Conservation (phyloP, 1,140 invertebrate species). For the Bombus pascuorum region DNA sequence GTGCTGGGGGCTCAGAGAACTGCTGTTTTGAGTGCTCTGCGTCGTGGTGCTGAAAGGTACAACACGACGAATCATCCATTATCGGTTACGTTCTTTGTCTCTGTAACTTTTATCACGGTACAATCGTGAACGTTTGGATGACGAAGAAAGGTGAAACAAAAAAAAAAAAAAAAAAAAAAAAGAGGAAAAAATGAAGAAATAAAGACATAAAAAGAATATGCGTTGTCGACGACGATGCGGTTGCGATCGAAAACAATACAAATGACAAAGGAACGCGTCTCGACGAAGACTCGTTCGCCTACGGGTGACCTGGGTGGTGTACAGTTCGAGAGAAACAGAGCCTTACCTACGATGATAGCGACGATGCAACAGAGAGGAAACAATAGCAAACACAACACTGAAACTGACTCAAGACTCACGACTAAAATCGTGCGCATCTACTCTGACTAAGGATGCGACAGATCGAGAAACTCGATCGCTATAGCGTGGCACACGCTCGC, state of each 20-base stretch:
- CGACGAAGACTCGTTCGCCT: conserved; percentile 32
- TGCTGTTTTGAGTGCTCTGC: conserved; percentile 76
- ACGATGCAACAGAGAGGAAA: conserved; percentile 32
- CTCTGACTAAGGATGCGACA: not conserved
- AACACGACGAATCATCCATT: conserved; percentile 44
- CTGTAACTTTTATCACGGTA: not conserved
- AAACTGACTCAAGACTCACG: conserved; percentile 21
- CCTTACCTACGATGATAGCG: conserved; percentile 51
- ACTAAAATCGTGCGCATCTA: conserved; percentile 24
- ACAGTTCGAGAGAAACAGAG: conserved; percentile 27
- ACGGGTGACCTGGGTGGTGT: conserved; percentile 6
- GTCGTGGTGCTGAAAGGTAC: conserved; percentile 80
- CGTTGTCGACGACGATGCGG: conserved; percentile 24
- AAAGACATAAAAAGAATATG: not conserved
- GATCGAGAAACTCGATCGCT: not conserved
- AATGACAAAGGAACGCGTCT: not conserved
- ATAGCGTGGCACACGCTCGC: not conserved
- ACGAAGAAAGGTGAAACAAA: not conserved
- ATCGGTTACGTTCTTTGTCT: not conserved
- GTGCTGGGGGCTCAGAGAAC: conserved; percentile 79
- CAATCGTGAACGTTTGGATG: conserved; percentile 1
- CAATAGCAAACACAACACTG: conserved; percentile 12
- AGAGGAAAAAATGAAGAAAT: not conserved
- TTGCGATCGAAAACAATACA: not conserved
- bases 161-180: not conserved